Conservation (phyloP, 2,797 vertebrate species). For the Valencia hispanica region DNA sequence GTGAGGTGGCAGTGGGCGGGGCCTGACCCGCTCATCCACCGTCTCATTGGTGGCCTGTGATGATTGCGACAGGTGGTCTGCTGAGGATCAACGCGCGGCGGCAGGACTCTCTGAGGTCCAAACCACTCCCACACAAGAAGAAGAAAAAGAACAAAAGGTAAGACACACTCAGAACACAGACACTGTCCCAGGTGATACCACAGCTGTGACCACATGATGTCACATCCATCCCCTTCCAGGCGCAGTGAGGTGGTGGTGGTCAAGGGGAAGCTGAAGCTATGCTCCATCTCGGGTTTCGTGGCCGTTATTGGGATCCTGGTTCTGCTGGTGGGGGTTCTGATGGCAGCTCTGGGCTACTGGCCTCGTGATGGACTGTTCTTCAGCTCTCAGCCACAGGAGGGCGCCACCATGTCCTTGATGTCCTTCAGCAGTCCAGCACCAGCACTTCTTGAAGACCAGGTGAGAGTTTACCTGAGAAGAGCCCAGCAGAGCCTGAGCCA, state of each 20-base stretch:
- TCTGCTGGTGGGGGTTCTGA: conserved; percentile 87
- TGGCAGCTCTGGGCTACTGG: conserved; percentile 95
- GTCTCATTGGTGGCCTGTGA: conserved; percentile 58
- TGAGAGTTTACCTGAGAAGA: conserved; percentile 18
- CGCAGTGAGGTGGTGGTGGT: conserved; percentile 93
- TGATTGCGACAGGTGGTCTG: conserved; percentile 96
- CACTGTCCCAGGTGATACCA: neutral
- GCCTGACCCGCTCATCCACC: conserved; percentile 27
- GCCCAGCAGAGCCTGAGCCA: neutral
- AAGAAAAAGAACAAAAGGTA: conserved; percentile 84
- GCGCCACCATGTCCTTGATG: conserved; percentile 22
- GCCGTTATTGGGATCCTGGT: conserved; percentile 90
- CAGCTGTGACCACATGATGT: neutral
- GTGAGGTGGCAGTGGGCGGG: conserved; percentile 39
- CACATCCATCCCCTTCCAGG: conserved; percentile 34
- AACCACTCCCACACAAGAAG: conserved; percentile 82
- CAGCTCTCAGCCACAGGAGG: conserved; percentile 35
- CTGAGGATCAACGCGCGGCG: conserved; percentile 92
- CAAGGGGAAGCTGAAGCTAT: conserved; percentile 91
- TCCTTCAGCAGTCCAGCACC: conserved; percentile 13
- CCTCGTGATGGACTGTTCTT: conserved; percentile 81
- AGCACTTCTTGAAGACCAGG: conserved; percentile 25
- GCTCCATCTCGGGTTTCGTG: conserved; percentile 89
- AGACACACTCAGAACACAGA: conserved; percentile 9
- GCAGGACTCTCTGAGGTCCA: conserved; percentile 89